These are phyloP conservation scores for Charanyca ferruginea DNA, from an alignment of 2,888 invertebrate genomes.

Conservation along the genomic window DNA sequence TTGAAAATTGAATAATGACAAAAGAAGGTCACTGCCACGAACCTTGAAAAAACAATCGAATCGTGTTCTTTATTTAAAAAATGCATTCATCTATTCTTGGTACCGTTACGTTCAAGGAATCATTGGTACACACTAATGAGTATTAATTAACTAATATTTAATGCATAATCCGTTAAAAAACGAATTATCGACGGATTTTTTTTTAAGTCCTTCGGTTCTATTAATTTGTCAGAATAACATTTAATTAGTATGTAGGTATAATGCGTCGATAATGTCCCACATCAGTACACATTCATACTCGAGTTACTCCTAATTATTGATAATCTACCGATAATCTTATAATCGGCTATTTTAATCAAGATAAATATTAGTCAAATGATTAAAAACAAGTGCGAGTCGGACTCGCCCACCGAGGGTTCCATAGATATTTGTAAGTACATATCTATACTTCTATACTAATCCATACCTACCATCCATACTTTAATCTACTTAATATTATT, in stretches of 20 bases:
- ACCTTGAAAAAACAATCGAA: neutral
- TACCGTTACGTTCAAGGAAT: conserved; percentile 5
- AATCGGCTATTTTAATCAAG: neutral
- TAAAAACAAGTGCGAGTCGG: too few species aligned
- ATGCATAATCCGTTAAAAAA: neutral
- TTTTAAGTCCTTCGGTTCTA: neutral
- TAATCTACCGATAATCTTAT: neutral
- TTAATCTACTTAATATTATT: too few species aligned
- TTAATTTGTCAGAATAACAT: neutral
- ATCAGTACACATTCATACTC: neutral
- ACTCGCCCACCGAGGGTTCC: too few species aligned
- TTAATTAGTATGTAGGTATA: neutral
- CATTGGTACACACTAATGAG: neutral
- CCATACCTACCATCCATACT: too few species aligned
- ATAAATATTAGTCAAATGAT: neutral
- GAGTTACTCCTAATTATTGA: neutral
- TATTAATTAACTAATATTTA: neutral
- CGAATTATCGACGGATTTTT: neutral
- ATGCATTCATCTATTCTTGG: neutral
- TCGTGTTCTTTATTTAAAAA: conserved; percentile 12
- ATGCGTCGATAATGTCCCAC: neutral
- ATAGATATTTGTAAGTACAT: too few species aligned
- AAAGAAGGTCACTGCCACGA: neutral
- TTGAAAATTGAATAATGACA: neutral
- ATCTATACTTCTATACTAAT: too few species aligned